Evolutionary conservation across 2,797 vertebrate species (phyloP), one percentile per base, ranked within the genome.

Genomic region (Spinibarbus caldwelli): DNA sequence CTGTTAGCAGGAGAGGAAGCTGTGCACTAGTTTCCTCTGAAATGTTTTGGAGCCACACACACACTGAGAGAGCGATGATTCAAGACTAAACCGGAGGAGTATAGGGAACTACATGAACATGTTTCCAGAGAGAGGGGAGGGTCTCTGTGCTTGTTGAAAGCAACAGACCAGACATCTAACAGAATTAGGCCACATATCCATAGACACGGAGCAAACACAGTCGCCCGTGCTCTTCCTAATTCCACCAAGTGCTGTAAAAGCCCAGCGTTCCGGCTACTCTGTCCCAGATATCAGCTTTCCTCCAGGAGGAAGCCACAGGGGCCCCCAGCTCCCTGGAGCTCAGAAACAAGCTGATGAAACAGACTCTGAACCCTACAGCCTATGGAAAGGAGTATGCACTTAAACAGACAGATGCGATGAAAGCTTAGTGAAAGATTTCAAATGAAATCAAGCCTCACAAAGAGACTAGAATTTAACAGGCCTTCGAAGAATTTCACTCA

Each of bases 1-100:
- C 81, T 80, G 83, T 80, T 91, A 88, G 92, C 88, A 91, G 89
- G 91, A 92, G 92, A 93, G 91, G 92, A 92, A 81, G 82, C 91
- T 43, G 88, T 91, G 91, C 71, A 80, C 90, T 90, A 90, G 87
- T 93, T 91, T 90, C 29, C 90, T 90, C 89, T 88, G 89, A 90
- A 91, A 90, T 88, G 89, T 71, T 78, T 86, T 87, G 79, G 29
- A 71, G 62, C 26, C 66, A 41, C 75, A 75, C 49, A 83, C 62
- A 80, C 82, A 64, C 76, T 77, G 21, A 78, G 8, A 26, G 11
- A 29, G 43, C 19, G 49, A 82, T 78, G 52, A 84, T 87, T 45
- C 78, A 83, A 36, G 45, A 70, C 49, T 45, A 49, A 31, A 31
- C 8, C 34, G 29, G 75, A 29, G 71, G 31, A 71, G 72, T 72